phyloP scores from a whole-genome alignment of 2,113 vertebrate genomes.

The Embiotoca jacksoni region DNA sequence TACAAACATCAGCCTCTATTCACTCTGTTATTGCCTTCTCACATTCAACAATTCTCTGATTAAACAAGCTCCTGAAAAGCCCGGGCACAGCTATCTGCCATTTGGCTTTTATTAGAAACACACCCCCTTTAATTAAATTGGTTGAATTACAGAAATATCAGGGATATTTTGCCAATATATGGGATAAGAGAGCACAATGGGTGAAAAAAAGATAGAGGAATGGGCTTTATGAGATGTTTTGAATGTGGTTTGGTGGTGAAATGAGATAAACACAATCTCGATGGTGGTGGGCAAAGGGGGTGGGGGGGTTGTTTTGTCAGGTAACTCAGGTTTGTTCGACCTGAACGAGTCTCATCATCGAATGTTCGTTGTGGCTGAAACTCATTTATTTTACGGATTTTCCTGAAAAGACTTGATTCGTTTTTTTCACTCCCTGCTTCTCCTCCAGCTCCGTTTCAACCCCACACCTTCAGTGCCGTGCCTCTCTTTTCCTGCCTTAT shows the following conservation, averaged over 20 bases:
- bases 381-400: conserved; percentile 6
- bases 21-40: conserved; percentile 79
- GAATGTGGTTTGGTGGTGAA: conserved; percentile 53
- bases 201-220: conserved; percentile 40
- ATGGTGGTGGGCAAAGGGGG: background rate
- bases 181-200: conserved; percentile 73
- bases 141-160: conserved; percentile 75
- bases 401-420: conserved; percentile 8
- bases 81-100: conserved; percentile 75
- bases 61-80: conserved; percentile 75
- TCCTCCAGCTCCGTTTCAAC: conserved; percentile 34
- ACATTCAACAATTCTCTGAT: conserved; percentile 75
- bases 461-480: conserved; percentile 30
- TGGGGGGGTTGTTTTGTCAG: conserved; percentile 3
- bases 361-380: conserved; percentile 22
- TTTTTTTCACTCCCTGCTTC: conserved; percentile 21
- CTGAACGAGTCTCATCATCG: conserved; percentile 25
- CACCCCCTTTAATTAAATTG: conserved; percentile 79
- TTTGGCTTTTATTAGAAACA: conserved; percentile 82
- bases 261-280: conserved; percentile 70
- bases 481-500: conserved; percentile 64
- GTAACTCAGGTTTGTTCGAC: conserved; percentile 47
- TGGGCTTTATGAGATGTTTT: conserved; percentile 71
- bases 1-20: conserved; percentile 83
- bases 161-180: conserved; percentile 74